Base-by-base conservation (phyloP, 30 jellyfish, hydroid and myxozoan genomes). In the Chrysaora quinquecirrha region DNA sequence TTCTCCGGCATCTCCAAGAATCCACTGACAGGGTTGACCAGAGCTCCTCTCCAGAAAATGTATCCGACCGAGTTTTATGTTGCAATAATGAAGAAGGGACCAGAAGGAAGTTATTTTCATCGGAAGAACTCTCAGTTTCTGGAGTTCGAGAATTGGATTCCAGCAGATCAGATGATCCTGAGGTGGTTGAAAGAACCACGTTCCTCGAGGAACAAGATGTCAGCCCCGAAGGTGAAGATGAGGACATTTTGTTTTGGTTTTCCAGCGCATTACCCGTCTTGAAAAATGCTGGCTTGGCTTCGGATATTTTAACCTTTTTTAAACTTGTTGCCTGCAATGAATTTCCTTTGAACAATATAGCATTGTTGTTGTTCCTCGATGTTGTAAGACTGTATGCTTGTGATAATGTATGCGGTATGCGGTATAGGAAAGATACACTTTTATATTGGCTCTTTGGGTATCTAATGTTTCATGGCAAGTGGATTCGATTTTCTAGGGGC, bases 171-270 rank as follows among this genome's bases (percentile, higher is more conserved):
- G 58, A 43, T 43, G 58, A 43, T 16, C 58, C 58, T 43, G 58
- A 43, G 58, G 58, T 16, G 16, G 9, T 16, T 43, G 58, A 43
- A 43, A 9, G 16, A 16, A 9, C 9, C 58, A 43, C 58, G 16
- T 16, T 16, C 58, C 58, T 43, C 58, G 12, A 43, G 16, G 58
- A 43, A 43, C 58, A 43, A 43, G 58, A 43, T 43, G 58, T 43
- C 58, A 43, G 58, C 58, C 58, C 58, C 58, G 58, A 43, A 43
- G 58, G 9, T 43, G 58, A 43, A 16, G 58, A 43, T 43, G 58
- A 43, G 58, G 58, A 43, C 58, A 43, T 43, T 43, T 43, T 43
- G 9, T 43, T 9, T 43, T 43, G 58, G 58, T 43, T 43, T 16
- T 43, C 58, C 58, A 43, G 58, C 9, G 58, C 58, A 43, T 43